Base-by-base conservation (phyloP, 2,113 vertebrate genomes). In the Loxodonta africana region DNA sequence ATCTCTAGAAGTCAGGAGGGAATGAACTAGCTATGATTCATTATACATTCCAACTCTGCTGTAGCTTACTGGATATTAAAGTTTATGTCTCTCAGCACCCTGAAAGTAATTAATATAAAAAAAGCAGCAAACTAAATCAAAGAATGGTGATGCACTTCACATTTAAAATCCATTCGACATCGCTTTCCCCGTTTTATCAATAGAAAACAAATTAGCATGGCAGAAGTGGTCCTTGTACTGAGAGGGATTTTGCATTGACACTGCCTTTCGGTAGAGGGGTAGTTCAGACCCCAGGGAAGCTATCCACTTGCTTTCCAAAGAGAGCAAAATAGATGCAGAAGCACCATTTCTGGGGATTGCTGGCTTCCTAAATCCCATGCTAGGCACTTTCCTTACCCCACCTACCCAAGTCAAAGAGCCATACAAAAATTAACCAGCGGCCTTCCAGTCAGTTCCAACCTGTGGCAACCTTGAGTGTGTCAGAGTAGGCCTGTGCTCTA, bases 261-360 rank as follows among this genome's bases (percentile, higher is more conserved):
- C 30, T 15, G 17, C 71, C 53, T 83, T 7, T 63, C 82, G 53
- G 60, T 18, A 7, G 21, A 41, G 0, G 33, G n/a, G 20, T 11
- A 0, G 93, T 87, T 78, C 82, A 87, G 87, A 23, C 90, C 92
- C 95, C 73, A 71, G 80, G 91, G 60, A 46, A 89, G 74, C 74
- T 97, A 90, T 96, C 67, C 71, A 0, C 37, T 80, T 20, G 78
- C 63, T 84, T 97, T 63, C 80, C 60, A 67, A 4, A 77, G 77
- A 89, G 81, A 83, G 95, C 80, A 91, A 96, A 60, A 77, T 90
- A 91, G 3, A 10, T 12, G 30, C 48, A 87, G 94, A 95, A 69
- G 74, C 37, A 76, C n/a, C 23, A 8, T 3, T 0, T 51, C n/a
- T 90, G 44, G 3, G 33, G 60, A 51, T 6, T 25, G 30, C 28